Conservation (phyloP, 2,888 invertebrate species). For the Priocnemis perturbator region DNA sequence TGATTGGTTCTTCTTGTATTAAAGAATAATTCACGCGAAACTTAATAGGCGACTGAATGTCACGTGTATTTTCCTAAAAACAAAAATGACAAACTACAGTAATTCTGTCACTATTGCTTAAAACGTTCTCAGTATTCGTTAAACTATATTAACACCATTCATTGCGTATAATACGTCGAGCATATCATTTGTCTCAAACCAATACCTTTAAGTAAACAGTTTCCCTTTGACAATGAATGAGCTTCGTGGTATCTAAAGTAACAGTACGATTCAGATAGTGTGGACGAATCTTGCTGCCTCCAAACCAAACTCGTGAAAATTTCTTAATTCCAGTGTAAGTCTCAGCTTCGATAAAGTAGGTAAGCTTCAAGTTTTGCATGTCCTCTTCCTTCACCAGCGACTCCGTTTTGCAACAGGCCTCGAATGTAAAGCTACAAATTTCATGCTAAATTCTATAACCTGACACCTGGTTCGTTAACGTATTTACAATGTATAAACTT, state of each 20-base stretch:
- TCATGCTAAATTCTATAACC: slow-evolving; percentile 4
- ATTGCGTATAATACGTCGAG: no score
- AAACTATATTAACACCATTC: background rate
- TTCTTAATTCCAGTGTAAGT: slow-evolving; percentile 85
- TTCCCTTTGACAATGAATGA: slow-evolving; percentile 83
- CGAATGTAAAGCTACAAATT: slow-evolving; percentile 82
- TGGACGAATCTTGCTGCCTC: slow-evolving; percentile 77
- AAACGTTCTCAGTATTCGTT: background rate
- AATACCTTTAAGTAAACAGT: slow-evolving; percentile 87
- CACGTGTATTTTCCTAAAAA: slow-evolving; percentile 84
- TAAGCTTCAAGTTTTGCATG: slow-evolving; percentile 77
- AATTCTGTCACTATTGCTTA: no score
- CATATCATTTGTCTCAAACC: background rate
- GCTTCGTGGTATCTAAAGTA: slow-evolving; percentile 78
- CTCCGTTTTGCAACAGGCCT: slow-evolving; percentile 88
- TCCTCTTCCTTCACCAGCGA: slow-evolving; percentile 77
- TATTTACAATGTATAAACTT: no score
- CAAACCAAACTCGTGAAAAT: slow-evolving; percentile 89
- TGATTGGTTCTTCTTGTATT: slow-evolving; percentile 81
- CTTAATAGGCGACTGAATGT: slow-evolving; percentile 92
- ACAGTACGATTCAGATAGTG: slow-evolving; percentile 81
- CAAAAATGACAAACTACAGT: no score
- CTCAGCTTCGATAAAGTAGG: slow-evolving; percentile 89
- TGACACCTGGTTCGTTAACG: slow-evolving; percentile 13
- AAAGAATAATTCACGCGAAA: slow-evolving; percentile 91